These are phyloP conservation scores for Rhamnusium bicolor DNA, from an alignment of 2,888 invertebrate species.

Conservation along the genomic window DNA sequence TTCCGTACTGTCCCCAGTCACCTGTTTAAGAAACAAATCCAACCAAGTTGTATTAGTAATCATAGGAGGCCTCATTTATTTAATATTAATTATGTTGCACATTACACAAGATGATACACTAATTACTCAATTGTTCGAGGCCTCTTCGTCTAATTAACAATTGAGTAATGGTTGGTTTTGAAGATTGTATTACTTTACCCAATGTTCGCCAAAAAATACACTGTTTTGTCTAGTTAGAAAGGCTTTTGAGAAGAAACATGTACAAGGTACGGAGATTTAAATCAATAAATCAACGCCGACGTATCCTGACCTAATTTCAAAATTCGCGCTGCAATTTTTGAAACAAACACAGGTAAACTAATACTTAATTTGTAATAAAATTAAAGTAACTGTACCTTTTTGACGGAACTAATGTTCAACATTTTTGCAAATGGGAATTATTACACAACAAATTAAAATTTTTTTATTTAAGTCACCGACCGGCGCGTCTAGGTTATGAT, in stretches of 20 bases:
- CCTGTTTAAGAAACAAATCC: conserved; percentile 70
- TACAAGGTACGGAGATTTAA: conserved; percentile 4
- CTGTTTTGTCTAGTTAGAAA: not conserved
- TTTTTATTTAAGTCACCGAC: not conserved
- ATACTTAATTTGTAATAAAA: not conserved
- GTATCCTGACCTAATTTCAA: conserved; percentile 31
- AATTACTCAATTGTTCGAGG: not conserved
- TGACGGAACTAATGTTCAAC: conserved; percentile 47
- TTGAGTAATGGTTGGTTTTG: not conserved
- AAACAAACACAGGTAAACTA: not conserved
- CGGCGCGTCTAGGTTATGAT: not conserved
- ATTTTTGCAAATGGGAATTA: conserved; percentile 31
- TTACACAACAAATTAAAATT: conserved; percentile 13
- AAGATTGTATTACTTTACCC: not conserved
- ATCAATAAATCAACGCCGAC: conserved; percentile 56
- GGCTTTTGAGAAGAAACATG: not conserved
- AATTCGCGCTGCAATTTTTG: conserved; percentile 25
- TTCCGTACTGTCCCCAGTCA: conserved; percentile 80
- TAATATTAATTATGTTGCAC: conserved; percentile 1
- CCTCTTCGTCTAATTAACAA: not conserved
- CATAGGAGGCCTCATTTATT: conserved; percentile 34
- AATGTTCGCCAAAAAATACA: not conserved
- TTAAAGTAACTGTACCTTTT: conserved; percentile 41
- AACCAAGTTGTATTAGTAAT: conserved; percentile 48
- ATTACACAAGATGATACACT: conserved; percentile 14